Evolutionary conservation across 2,113 vertebrate species (phyloP).

Genomic region (Corythoichthys haematopterus): DNA sequence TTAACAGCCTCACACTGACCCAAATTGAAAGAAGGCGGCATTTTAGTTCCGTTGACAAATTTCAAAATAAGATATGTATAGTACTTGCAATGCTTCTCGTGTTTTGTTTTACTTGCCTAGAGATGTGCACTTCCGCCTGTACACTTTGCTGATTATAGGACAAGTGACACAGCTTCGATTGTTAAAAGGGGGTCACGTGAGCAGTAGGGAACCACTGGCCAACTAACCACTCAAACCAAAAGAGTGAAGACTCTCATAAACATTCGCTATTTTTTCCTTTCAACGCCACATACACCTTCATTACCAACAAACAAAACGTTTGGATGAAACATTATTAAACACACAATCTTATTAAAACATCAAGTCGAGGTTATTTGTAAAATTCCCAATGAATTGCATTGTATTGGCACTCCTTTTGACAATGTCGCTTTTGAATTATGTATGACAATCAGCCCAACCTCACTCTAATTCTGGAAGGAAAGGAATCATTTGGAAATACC

Average conservation of each 20-base stretch:
- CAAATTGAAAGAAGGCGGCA: fast-evolving
- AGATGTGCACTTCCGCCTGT: neutral
- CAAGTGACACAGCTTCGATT: neutral
- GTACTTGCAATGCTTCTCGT: fast-evolving
- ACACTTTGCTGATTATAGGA: neutral
- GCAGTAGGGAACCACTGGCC: slow-evolving; percentile 7
- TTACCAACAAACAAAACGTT: neutral
- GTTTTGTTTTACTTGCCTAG: slow-evolving; percentile 8
- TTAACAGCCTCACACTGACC: neutral
- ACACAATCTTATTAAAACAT: no score
- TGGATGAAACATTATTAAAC: neutral
- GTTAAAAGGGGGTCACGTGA: slow-evolving; percentile 49
- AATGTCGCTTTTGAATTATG: no score
- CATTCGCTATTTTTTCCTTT: neutral
- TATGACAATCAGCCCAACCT: no score
- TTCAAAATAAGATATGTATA: neutral
- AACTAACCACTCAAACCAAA: neutral
- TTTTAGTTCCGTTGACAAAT: fast-evolving
- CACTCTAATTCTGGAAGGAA: no score
- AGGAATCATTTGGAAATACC: no score
- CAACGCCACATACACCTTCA: neutral
- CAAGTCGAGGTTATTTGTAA: no score
- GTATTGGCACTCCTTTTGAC: neutral
- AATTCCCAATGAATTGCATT: neutral
- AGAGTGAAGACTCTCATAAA: neutral